A percentile compares a stretch with the other conserved stretches of the same genome.
Evolutionary conservation across 2,113 vertebrate species (phyloP).

Genomic region (Entomyzon cyanotis): DNA sequence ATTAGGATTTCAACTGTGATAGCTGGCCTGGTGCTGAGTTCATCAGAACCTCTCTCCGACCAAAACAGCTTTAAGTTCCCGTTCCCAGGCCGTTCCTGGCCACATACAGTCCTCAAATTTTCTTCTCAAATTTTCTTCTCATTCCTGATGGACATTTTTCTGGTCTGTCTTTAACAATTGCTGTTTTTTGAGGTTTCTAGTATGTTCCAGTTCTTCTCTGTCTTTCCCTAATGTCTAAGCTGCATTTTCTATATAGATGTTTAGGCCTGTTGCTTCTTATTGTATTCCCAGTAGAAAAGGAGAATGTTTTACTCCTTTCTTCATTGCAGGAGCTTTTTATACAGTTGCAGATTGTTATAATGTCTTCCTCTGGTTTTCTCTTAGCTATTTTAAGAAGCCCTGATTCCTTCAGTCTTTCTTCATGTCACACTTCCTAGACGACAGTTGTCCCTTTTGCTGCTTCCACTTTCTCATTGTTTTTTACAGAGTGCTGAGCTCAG

Average conservation of each 20-base stretch:
- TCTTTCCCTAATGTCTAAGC: not conserved
- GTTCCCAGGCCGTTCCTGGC: not conserved
- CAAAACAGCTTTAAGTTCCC: not conserved
- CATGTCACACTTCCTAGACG: not conserved
- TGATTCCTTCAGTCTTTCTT: not conserved
- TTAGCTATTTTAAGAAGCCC: not conserved
- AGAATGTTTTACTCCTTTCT: not conserved
- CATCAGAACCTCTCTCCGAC: not conserved
- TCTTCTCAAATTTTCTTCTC: not conserved
- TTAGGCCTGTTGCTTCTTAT: not conserved
- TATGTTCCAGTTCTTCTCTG: not conserved
- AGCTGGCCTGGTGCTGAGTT: not conserved
- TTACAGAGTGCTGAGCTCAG: not conserved
- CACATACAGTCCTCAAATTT: not conserved
- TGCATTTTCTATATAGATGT: not conserved
- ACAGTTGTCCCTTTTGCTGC: not conserved
- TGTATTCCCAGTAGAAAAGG: not conserved
- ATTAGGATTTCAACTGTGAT: not conserved
- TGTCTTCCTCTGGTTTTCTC: not conserved
- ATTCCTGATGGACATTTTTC: not conserved
- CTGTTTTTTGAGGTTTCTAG: not conserved
- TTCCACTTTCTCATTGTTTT: not conserved
- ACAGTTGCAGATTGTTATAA: not conserved
- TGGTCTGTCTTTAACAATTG: not conserved
- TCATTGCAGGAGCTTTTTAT: not conserved